Base-by-base conservation (phyloP, 2,888 invertebrate species). In the Standfussiana lucernea region DNA sequence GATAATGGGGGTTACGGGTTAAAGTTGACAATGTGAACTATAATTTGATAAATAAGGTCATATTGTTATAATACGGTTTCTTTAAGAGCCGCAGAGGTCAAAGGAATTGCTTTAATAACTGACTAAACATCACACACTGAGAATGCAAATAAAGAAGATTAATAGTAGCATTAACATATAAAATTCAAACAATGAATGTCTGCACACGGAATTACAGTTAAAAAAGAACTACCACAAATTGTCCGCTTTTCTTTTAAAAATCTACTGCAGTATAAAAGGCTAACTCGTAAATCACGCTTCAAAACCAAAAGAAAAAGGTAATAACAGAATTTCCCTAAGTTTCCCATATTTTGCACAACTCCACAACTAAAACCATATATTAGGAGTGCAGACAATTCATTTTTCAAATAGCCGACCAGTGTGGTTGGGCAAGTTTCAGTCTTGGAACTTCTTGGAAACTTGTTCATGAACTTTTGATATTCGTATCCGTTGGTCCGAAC, bases 341-440 rank as follows among this genome's bases (percentile, higher is more conserved):
- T 93, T 91, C 91, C 91, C 93, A 93, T 94, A 94, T 94, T 94
- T 92, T 91, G 91, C 90, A 88, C 88, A 89, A 91, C 86, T 89
- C 87, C 87, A 85, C 91, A 95, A 95, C 93, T 95, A 92, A 91
- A 91, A 92, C 93, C 94, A 95, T 95, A 95, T 95, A 95, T 95
- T 93, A 93, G 93, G 90, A 95, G 94, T 93, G 95, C 93, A 94
- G 95, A 96, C 96, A 95, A 96, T 95, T 95, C 95, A 96, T 96
- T 96, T 96, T 96, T 96, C 95, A 96, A 95, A 94, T 90, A 91
- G 91, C 93, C 92, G 91, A 90, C 92, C 91, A 82, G 78, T 86
- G 90, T 91, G 92, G 92, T 90, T 84, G 90, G 89, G 76, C 80
- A 89, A 95, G 91, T 93, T 94, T 89, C 89, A 93, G 93, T 93